Conservation (phyloP, 2,797 vertebrate genomes). For the Falco peregrinus region DNA sequence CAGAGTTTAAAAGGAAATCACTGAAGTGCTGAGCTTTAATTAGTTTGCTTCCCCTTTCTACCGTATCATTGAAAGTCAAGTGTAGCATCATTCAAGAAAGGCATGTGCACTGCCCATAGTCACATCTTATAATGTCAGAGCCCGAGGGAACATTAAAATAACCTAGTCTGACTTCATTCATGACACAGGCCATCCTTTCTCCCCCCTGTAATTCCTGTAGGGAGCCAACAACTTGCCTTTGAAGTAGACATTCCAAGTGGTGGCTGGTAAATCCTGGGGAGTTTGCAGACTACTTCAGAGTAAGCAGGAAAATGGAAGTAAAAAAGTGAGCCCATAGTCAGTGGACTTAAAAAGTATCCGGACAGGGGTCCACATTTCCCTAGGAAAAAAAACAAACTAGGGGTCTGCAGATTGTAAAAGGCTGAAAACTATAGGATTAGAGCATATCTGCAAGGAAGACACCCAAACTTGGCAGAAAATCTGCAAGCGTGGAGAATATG, state of each 20-base stretch:
- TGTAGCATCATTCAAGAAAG: not conserved
- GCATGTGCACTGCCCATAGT: not conserved
- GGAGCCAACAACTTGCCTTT: not conserved
- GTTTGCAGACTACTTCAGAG: not conserved
- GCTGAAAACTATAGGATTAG: not conserved
- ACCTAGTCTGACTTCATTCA: not conserved
- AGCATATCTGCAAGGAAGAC: not conserved
- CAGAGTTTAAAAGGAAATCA: constrained; percentile 40
- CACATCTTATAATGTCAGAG: not conserved
- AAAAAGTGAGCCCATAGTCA: not conserved
- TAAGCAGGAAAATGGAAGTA: not conserved
- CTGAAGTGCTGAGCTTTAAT: constrained; percentile 23
- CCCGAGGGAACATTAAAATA: not conserved
- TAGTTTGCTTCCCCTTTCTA: constrained; percentile 3
- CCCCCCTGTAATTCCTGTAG: not conserved
- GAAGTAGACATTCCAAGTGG: not conserved
- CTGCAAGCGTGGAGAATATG: not conserved
- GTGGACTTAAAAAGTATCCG: not conserved
- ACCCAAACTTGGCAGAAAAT: not conserved
- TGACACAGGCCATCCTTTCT: not conserved
- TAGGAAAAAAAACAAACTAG: not conserved
- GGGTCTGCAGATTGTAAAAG: not conserved
- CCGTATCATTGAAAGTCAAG: not conserved
- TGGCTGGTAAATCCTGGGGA: not conserved
- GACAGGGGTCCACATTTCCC: not conserved